Conservation (phyloP, 2,888 invertebrate genomes). For the Aradus depressus region DNA sequence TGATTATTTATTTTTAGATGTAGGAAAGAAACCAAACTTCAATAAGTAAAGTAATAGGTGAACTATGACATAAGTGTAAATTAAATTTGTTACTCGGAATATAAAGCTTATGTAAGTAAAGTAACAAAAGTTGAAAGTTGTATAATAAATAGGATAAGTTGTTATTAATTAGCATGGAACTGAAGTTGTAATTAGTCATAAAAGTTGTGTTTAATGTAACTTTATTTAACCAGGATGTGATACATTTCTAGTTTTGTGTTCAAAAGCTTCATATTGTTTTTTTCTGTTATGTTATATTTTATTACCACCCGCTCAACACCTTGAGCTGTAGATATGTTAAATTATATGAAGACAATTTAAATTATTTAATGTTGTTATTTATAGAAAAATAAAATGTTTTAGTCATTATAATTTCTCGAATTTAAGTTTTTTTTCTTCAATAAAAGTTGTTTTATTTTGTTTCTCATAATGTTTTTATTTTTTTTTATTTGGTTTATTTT, state of each 20-base stretch:
- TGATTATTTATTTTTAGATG: too few species aligned
- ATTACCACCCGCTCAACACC: conserved; percentile 24
- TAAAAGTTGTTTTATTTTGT: conserved; percentile 17
- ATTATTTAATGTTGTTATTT: conserved; percentile 27
- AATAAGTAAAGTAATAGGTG: too few species aligned
- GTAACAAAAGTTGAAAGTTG: conserved; percentile 15
- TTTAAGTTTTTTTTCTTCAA: conserved; percentile 16
- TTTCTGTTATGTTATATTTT: conserved; percentile 28
- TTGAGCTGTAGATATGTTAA: conserved; percentile 29
- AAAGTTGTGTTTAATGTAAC: conserved; percentile 30
- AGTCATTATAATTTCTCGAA: conserved; percentile 17
- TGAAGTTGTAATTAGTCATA: conserved; percentile 28
- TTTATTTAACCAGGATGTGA: conserved; percentile 31
- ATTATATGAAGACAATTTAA: conserved; percentile 27
- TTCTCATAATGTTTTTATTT: conserved; percentile 11
- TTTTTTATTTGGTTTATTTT: background rate
- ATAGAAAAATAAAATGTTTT: conserved; percentile 17
- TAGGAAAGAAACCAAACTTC: too few species aligned
- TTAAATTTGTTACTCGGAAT: too few species aligned
- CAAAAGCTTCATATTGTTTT: conserved; percentile 28
- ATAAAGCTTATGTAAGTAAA: too few species aligned
- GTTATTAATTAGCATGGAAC: conserved; percentile 28
- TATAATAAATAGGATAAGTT: conserved; percentile 20
- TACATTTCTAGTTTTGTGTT: conserved; percentile 31
- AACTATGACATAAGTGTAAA: too few species aligned